Base-by-base conservation (phyloP, 1,140 invertebrate species). In the Metopolophium dirhodum region DNA sequence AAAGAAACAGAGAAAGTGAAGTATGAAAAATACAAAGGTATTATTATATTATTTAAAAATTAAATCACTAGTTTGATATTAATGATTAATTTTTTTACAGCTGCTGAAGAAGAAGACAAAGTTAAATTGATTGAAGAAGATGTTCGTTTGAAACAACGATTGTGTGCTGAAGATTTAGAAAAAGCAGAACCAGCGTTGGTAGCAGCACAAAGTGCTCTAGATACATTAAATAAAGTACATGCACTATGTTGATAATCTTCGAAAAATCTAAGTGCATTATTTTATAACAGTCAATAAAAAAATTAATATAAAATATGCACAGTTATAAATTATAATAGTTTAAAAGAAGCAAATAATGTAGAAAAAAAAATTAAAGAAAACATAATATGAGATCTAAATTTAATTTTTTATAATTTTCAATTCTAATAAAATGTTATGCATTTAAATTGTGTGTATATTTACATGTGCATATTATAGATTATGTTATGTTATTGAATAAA, bases 101-200 rank as follows among this genome's bases (percentile, higher is more conserved):
- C 96, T 68, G 96, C 96, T 37, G 97, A 98, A 94, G 98, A 99
- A 95, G 98, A 99, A 95, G 97, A 97, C 93, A 98, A 98, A 95
- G 98, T 99, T 1, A 97, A 97, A 85, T 96, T 97, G 77, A 98
- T 99, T 94, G 98, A 98, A 95, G 97, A 97, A 94, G 97, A 98
- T 94, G 98, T 99, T 0, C 96, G 97, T 2, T 96, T 97, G 94
- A 98, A 98, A 94, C 97, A 98, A 68, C 97, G 97, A 95, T 96
- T 98, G 94, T 99, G 98, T 95, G 98, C 98, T 93, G 97, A 97
- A 94, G 99, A 99, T 96, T 96, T 99, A 94, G 96, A 96, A 0
- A 98, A 98, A 95, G 98, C 98, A 26, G 98, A 99, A 95, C 99
- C 99, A 1, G 98, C 98, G 2, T 95, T 99, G 22, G 95, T 97